Conservation (phyloP, 2,888 invertebrate species). For the Taenaris catops region DNA sequence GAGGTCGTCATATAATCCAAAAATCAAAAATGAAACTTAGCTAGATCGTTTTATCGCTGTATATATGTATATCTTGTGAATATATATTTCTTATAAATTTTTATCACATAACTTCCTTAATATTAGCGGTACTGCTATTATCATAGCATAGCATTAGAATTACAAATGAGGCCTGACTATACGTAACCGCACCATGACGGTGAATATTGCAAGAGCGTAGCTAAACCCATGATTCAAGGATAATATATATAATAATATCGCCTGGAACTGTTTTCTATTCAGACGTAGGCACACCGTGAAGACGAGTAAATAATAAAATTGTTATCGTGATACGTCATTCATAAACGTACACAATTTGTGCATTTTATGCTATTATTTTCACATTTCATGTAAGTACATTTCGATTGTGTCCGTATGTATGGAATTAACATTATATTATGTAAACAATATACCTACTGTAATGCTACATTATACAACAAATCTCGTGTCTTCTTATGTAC, state of each 20-base stretch:
- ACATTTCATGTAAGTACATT: slow-evolving; percentile 11
- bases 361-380: slow-evolving; percentile 18
- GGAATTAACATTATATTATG: too few species aligned
- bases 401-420: too few species aligned
- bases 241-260: slow-evolving; percentile 43
- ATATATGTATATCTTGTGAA: too few species aligned
- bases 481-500: too few species aligned
- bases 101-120: slow-evolving; percentile 18
- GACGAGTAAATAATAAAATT: slow-evolving; percentile 24
- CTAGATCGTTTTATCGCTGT: too few species aligned
- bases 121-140: slow-evolving; percentile 22
- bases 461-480: too few species aligned
- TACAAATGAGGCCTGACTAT: slow-evolving; percentile 45
- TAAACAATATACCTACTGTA: too few species aligned
- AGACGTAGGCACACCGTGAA: slow-evolving; percentile 24
- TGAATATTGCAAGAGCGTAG: slow-evolving; percentile 40
- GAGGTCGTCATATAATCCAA: too few species aligned
- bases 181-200: slow-evolving; percentile 31
- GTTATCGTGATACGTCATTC: slow-evolving; percentile 19
- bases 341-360: slow-evolving; percentile 15
- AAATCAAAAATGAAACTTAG: too few species aligned
- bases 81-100: slow-evolving; percentile 5
- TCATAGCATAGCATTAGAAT: slow-evolving; percentile 38
- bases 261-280: slow-evolving; percentile 32
- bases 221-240: slow-evolving; percentile 50